phyloP scores from a whole-genome alignment of 2,113 vertebrate genomes.

The Hiodon tergisus region DNA sequence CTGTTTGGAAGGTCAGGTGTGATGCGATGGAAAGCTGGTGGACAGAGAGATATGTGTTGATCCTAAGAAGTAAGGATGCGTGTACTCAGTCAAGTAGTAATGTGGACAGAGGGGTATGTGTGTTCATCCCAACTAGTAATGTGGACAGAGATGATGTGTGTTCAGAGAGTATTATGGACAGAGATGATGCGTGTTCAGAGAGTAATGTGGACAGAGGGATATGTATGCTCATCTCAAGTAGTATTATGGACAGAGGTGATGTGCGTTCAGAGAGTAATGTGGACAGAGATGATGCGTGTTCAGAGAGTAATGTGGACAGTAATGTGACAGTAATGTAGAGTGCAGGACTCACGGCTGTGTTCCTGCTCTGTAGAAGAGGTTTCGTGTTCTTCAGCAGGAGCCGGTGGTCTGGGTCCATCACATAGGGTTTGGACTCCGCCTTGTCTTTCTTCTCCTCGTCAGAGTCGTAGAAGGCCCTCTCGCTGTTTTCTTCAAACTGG shows the following conservation, averaged over 20 bases:
- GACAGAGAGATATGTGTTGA: too few species aligned
- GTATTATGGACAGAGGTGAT: background rate
- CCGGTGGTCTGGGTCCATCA: conserved; percentile 95
- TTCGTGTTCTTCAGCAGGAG: conserved; percentile 88
- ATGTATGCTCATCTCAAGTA: background rate
- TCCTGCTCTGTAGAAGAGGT: conserved; percentile 93
- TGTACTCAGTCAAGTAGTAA: too few species aligned
- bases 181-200: too few species aligned
- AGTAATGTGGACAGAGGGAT: too few species aligned
- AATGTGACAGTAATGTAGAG: background rate
- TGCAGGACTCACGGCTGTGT: conserved; percentile 79
- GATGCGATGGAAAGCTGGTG: too few species aligned
- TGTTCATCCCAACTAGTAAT: too few species aligned
- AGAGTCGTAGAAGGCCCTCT: conserved; percentile 82
- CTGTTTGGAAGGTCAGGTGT: too few species aligned
- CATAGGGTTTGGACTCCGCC: conserved; percentile 55
- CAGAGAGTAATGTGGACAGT: background rate
- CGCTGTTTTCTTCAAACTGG: conserved; percentile 65
- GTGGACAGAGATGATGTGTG: too few species aligned
- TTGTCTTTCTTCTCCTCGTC: conserved; percentile 74
- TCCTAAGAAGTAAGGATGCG: too few species aligned
- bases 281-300: background rate
- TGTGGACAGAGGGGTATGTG: too few species aligned
- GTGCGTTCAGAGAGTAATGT: too few species aligned
- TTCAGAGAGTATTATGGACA: too few species aligned